Conservation (phyloP, 2,113 vertebrate species). For the Calidris pugnax region DNA sequence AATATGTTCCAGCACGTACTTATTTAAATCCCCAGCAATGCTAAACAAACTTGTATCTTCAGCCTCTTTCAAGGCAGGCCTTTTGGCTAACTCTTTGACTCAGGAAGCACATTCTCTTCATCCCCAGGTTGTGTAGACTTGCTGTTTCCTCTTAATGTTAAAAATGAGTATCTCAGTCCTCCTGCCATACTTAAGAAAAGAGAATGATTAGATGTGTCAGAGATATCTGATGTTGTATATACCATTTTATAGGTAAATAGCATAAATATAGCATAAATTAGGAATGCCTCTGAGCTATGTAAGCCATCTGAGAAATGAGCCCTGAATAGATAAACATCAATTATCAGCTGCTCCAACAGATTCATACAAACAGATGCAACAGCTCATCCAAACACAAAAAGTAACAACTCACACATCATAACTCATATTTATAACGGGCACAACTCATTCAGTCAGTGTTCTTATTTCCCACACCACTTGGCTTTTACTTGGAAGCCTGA, state of each 20-base stretch:
- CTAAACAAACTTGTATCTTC: not conserved
- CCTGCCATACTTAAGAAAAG: conserved; percentile 83
- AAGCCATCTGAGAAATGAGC: not conserved
- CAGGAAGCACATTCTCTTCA: conserved; percentile 44
- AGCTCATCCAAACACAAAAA: not conserved
- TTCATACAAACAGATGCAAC: not conserved
- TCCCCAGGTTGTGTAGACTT: conserved; percentile 22
- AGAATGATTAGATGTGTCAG: not conserved
- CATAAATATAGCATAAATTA: not conserved
- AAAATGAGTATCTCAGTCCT: conserved; percentile 85
- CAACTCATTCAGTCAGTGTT: not conserved
- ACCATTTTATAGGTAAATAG: not conserved
- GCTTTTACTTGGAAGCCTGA: not conserved
- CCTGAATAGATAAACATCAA: not conserved
- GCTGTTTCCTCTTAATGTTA: conserved; percentile 73
- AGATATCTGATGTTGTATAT: not conserved
- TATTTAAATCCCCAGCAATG: not conserved
- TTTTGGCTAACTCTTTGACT: conserved; percentile 50
- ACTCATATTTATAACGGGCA: not conserved
- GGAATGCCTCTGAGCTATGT: not conserved
- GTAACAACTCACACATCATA: not conserved
- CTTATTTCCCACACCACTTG: not conserved
- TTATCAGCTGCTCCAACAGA: not conserved
- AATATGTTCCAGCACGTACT: not conserved
- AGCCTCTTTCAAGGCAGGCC: not conserved